Evolutionary conservation across 2,113 vertebrate species (phyloP).

Genomic region (Narcine bancroftii): DNA sequence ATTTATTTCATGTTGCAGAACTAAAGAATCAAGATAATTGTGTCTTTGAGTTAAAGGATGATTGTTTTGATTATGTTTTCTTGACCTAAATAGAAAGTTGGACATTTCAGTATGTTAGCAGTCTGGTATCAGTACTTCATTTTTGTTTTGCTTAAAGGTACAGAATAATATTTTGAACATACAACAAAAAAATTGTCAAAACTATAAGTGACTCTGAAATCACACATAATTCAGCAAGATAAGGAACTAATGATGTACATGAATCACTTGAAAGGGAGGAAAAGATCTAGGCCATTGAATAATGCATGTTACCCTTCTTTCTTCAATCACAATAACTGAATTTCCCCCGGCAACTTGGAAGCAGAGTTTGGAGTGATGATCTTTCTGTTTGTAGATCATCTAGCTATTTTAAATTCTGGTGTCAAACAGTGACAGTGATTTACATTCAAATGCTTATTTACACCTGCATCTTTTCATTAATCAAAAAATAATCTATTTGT

Average conservation of each 20-base stretch:
- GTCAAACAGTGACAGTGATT: not conserved
- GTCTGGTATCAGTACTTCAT: not conserved
- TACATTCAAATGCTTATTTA: not conserved
- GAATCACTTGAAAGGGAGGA: not conserved
- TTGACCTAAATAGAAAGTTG: not conserved
- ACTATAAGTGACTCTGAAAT: not conserved
- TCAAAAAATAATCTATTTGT: not conserved
- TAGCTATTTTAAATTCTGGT: conserved; percentile 8
- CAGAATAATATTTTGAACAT: not conserved
- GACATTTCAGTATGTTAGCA: not conserved
- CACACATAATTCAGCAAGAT: not conserved
- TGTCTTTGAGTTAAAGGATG: not conserved
- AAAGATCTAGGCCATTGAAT: conserved; percentile 23
- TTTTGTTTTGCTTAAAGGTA: not conserved
- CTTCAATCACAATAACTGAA: not conserved
- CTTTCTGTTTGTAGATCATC: not conserved
- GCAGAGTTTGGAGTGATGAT: not conserved
- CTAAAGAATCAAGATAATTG: not conserved
- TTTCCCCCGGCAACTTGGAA: not conserved
- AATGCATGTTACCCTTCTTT: not conserved
- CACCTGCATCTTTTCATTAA: not conserved
- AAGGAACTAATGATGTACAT: not conserved
- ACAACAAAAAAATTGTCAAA: not conserved
- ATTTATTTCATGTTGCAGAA: not conserved
- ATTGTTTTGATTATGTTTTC: not conserved